Percentiles rank a stretch among this genome's conserved stretches.
phyloP scores from a whole-genome alignment of 2,113 vertebrate genomes.

The Mohoua ochrocephala region DNA sequence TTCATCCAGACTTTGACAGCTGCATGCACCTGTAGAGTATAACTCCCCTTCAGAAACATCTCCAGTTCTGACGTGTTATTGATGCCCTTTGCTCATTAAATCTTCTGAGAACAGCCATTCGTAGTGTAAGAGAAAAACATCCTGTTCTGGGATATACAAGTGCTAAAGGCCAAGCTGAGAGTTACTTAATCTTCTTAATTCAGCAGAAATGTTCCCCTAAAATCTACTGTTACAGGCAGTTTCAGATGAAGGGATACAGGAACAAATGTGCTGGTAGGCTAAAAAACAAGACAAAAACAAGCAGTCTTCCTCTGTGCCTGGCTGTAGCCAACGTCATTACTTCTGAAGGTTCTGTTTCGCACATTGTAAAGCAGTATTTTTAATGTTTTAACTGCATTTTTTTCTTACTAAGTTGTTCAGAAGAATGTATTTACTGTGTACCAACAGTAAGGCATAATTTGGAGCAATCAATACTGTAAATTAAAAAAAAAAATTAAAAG shows the following conservation, averaged over 20 bases:
- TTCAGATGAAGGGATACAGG: not conserved
- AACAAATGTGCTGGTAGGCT: not conserved
- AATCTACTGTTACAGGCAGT: not conserved
- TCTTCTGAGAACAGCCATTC: not conserved
- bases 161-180: not conserved
- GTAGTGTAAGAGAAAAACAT: not conserved
- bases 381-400: not conserved
- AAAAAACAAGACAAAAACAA: not conserved
- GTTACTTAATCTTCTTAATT: not conserved
- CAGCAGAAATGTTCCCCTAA: not conserved
- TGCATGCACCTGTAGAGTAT: not conserved
- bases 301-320: not conserved
- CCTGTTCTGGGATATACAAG: not conserved
- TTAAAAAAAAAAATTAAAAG: slow-evolving; percentile 20
- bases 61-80: not conserved
- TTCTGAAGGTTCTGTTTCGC: not conserved
- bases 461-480: not conserved
- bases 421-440: slow-evolving; percentile 47
- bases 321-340: not conserved
- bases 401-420: slow-evolving; percentile 12
- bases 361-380: slow-evolving; percentile 19
- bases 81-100: not conserved
- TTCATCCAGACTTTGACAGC: not conserved
- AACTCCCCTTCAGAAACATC: not conserved
- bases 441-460: not conserved